phyloP scores from a whole-genome alignment of 2,113 vertebrate species.

The Psephotus haematonotus region DNA sequence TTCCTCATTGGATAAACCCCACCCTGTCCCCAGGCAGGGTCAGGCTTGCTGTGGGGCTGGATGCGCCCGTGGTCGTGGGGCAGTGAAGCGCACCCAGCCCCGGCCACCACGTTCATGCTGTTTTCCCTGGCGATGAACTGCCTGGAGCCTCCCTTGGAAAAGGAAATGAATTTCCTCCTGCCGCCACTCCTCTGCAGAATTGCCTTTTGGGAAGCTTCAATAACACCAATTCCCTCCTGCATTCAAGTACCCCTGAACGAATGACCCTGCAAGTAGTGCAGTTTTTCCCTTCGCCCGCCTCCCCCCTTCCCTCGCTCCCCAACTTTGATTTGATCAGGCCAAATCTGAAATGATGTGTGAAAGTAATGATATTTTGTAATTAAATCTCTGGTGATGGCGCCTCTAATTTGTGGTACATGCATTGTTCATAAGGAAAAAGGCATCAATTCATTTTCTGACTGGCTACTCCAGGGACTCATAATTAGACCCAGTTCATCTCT shows the following conservation, averaged over 20 bases:
- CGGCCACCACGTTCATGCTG: accelerated
- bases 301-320: slow-evolving; percentile 48
- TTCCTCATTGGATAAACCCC: not conserved
- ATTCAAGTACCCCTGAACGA: slow-evolving; percentile 67
- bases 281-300: slow-evolving; percentile 51
- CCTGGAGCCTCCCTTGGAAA: not conserved
- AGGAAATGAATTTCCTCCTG: not conserved
- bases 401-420: slow-evolving; percentile 84
- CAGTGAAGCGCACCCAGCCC: not conserved
- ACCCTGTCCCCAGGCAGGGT: not conserved
- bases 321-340: slow-evolving; percentile 85
- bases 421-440: slow-evolving; percentile 85
- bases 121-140: not conserved
- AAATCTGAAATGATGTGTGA: slow-evolving; percentile 87
- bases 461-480: slow-evolving; percentile 83
- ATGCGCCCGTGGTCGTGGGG: accelerated
- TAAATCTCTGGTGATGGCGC: slow-evolving; percentile 83
- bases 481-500: slow-evolving; percentile 83
- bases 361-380: slow-evolving; percentile 89
- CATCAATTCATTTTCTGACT: slow-evolving; percentile 88
- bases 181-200: not conserved
- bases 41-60: not conserved
- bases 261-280: slow-evolving; percentile 78
- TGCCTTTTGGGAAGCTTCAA: slow-evolving; percentile 64
- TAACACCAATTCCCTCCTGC: slow-evolving; percentile 31